Base-by-base conservation (phyloP, 2,797 vertebrate genomes). In the Xenentodon cancila region DNA sequence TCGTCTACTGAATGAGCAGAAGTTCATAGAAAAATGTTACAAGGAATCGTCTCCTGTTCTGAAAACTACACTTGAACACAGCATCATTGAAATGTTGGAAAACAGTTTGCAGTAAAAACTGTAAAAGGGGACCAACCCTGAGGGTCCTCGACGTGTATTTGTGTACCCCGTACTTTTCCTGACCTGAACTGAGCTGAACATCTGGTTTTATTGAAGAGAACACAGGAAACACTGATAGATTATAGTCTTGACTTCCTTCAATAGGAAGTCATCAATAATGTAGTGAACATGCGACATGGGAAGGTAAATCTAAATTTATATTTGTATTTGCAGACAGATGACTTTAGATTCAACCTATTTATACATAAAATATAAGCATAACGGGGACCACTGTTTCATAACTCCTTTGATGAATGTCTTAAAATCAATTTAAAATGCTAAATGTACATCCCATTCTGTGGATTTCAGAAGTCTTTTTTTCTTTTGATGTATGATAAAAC, bases 201-300 rank as follows among this genome's bases (percentile, higher is more conserved):
- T 83, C 59, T 68, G 77, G 27, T 87, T 86, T 86, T 85, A 89
- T 88, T 85, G 64, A 60, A 66, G 66, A 69, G 53, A 73, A 73
- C 53, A 80, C 86, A 88, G 90, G 91, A 93, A 93, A 81, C 85
- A 78, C 71, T 80, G 75, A 87, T 58, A 80, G 84, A 89, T 89
- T 81, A 68, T 72, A 71, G 68, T 54, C 69, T 80, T 51, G 18
- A 61, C 80, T 89, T 92, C 89, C 91, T 78, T 81, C 72, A 82
- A 76, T 79, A 86, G 91, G 90, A 93, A 93, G 75, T 78, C 83
- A 89, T 90, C 58, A 84, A 91, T 92, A 80, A 88, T 77, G 18
- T 53, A 7, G 56, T 51, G 54, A 45, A 21, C 21, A 17, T 18
- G 15, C 54, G 49, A 64, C 68, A 83, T 71, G 75, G 79, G 83